Percentiles rank a stretch among this genome's conserved stretches.
phyloP scores from a whole-genome alignment of 2,888 invertebrate species.

The Leucania comma region DNA sequence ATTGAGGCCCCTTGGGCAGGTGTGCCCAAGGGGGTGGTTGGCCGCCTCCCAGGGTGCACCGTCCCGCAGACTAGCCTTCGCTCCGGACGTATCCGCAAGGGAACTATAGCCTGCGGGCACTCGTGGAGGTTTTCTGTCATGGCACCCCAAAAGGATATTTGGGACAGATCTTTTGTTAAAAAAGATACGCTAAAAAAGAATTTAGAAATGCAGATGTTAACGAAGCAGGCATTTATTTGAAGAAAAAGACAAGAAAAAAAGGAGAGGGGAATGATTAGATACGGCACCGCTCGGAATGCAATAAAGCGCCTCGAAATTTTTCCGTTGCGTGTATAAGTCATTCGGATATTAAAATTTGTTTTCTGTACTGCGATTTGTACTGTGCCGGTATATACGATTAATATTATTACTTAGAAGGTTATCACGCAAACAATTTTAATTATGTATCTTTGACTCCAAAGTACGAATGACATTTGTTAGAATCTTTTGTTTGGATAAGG shows the following conservation, averaged over 20 bases:
- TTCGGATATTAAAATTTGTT: conserved; percentile 38
- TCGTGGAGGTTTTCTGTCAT: too few species aligned
- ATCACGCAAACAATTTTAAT: background rate
- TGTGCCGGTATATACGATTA: background rate
- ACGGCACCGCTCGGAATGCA: conserved; percentile 41
- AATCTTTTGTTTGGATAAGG: too few species aligned
- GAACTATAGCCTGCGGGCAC: too few species aligned
- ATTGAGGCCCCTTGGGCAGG: too few species aligned
- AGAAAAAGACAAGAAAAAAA: conserved; percentile 6
- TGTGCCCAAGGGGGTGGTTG: too few species aligned
- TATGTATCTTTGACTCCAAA: background rate
- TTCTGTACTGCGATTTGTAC: conserved; percentile 13
- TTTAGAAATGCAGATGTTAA: conserved; percentile 36
- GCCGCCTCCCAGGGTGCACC: too few species aligned
- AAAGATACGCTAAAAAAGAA: background rate
- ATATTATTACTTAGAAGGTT: background rate
- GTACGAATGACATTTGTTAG: background rate
- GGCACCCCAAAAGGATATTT: conserved; percentile 46
- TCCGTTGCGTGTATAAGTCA: conserved; percentile 25
- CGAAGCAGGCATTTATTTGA: background rate
- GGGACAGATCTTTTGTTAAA: conserved; percentile 34
- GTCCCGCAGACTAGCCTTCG: too few species aligned
- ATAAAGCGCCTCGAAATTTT: conserved; percentile 44
- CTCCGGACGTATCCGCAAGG: too few species aligned
- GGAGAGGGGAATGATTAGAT: conserved; percentile 23